Conservation (phyloP, 2,797 vertebrate genomes). For the Darevskia mixta region DNA sequence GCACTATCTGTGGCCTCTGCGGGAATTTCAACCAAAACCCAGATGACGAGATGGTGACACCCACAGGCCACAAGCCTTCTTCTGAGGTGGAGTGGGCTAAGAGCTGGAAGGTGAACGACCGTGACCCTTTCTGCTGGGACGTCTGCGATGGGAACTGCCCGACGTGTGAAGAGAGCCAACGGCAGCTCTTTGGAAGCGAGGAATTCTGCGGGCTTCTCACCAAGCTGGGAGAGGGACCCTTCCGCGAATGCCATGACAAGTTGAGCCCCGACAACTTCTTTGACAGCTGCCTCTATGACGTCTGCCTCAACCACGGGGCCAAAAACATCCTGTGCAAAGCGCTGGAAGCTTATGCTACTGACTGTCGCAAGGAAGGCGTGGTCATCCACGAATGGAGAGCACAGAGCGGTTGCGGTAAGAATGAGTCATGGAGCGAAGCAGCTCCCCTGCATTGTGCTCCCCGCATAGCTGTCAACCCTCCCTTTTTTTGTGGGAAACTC, state of each 20-base stretch:
- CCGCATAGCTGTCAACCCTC: too few species aligned
- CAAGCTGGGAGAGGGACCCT: slow-evolving; percentile 71
- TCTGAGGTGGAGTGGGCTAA: slow-evolving; percentile 73
- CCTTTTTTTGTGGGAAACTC: too few species aligned
- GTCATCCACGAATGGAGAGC: slow-evolving; percentile 76
- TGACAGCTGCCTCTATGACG: slow-evolving; percentile 80
- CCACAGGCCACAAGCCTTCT: slow-evolving; percentile 57
- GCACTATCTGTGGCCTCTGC: slow-evolving; percentile 77
- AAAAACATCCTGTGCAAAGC: slow-evolving; percentile 76
- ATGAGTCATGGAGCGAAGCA: too few species aligned
- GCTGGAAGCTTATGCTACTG: slow-evolving; percentile 74
- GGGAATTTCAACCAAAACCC: slow-evolving; percentile 79
- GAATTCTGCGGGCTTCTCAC: slow-evolving; percentile 76
- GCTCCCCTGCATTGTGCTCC: too few species aligned
- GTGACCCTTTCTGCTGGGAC: slow-evolving; percentile 77
- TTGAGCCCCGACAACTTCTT: slow-evolving; percentile 75
- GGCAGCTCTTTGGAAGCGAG: slow-evolving; percentile 50
- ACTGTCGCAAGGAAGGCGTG: slow-evolving; percentile 74
- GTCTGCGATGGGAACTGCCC: slow-evolving; percentile 77
- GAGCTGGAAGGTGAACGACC: slow-evolving; percentile 77
- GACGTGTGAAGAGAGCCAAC: slow-evolving; percentile 59
- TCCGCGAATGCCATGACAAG: slow-evolving; percentile 74
- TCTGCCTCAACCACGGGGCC: slow-evolving; percentile 77
- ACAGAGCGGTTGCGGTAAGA: slow-evolving; percentile 79
- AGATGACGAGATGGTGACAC: slow-evolving; percentile 72